phyloP scores from a whole-genome alignment of 2,113 vertebrate species.

The Melanocharis versteri region DNA sequence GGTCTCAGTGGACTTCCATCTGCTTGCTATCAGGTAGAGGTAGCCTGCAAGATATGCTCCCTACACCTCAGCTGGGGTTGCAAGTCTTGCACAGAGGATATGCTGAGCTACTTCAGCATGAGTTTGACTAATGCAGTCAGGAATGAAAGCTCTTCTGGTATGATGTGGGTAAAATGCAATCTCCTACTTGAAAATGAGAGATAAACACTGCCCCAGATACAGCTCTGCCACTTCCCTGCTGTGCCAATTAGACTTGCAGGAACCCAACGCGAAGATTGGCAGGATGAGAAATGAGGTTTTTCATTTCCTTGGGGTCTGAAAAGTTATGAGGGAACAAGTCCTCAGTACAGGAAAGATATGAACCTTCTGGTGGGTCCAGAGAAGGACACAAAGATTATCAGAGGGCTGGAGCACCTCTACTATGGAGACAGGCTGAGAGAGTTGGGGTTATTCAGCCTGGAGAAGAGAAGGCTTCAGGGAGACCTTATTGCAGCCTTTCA shows the following conservation, averaged over 20 bases:
- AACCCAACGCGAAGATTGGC: accelerated
- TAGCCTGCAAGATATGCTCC: background rate
- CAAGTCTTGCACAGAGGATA: background rate
- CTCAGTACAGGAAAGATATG: background rate
- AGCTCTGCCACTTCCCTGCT: background rate
- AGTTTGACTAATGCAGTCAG: background rate
- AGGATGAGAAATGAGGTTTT: background rate
- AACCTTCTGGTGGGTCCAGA: background rate
- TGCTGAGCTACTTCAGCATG: background rate
- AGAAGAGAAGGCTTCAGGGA: background rate
- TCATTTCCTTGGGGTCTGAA: background rate
- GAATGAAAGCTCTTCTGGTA: background rate
- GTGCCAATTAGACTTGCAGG: background rate
- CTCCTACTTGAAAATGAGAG: background rate
- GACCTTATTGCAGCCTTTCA: background rate
- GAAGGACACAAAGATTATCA: background rate
- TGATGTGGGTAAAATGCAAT: background rate
- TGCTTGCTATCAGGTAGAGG: background rate
- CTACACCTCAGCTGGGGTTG: background rate
- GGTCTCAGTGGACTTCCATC: background rate
- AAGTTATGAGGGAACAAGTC: background rate
- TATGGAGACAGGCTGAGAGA: background rate
- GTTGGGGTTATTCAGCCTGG: background rate
- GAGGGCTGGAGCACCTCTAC: background rate
- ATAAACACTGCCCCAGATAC: background rate